A percentile compares a stretch with the other conserved stretches of the same genome.
These are phyloP conservation scores for Brachyrhaphis roseni DNA, from an alignment of 2,797 vertebrate species.

Conservation along the genomic window DNA sequence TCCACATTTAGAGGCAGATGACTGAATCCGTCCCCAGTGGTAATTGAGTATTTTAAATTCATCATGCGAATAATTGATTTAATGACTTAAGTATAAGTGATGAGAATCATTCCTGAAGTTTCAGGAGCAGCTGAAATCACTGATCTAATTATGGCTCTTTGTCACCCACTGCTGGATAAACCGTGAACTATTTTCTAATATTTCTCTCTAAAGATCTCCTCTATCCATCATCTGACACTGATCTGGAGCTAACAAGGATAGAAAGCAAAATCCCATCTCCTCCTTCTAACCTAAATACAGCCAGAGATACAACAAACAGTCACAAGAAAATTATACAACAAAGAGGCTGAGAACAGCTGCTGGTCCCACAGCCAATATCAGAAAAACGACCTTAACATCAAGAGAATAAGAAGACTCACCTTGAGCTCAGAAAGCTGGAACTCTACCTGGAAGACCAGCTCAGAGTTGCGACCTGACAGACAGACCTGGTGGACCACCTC, in stretches of 20 bases:
- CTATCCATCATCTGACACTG: neutral
- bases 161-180: conserved; percentile 48
- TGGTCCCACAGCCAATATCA: no score
- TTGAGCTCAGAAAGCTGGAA: conserved; percentile 84
- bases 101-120: neutral
- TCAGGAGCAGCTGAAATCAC: neutral
- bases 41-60: no score
- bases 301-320: neutral
- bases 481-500: conserved; percentile 76
- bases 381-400: no score
- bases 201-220: neutral
- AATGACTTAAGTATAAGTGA: neutral
- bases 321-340: neutral
- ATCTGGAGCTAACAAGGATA: neutral
- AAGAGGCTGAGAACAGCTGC: neutral
- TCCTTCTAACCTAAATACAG: neutral
- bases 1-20: neutral
- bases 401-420: conserved; percentile 75
- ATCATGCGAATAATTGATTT: no score
- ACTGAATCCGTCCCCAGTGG: neutral
- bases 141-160: conserved; percentile 17
- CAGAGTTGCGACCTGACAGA: conserved; percentile 81
- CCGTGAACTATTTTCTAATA: neutral
- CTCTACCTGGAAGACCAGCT: conserved; percentile 86
- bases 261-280: neutral